phyloP scores from a whole-genome alignment of 2,797 vertebrate genomes.

The Syngnathus acus region DNA sequence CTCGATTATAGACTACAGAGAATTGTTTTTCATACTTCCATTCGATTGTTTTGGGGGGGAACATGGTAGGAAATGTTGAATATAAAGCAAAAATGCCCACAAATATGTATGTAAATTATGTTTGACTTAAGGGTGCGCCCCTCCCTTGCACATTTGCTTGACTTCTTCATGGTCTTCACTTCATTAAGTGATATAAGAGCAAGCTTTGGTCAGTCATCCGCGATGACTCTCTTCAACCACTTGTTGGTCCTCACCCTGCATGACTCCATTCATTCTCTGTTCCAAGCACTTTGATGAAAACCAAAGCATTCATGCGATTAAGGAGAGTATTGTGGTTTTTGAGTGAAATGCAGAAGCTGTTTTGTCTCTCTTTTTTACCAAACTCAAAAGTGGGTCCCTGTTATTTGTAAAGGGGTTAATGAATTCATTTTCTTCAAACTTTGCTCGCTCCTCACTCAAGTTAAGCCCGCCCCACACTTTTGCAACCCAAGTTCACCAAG shows the following conservation, averaged over 20 bases:
- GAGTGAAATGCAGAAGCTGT: slow-evolving; percentile 26
- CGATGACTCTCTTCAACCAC: slow-evolving; percentile 30
- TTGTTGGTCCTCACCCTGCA: slow-evolving; percentile 25
- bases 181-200: slow-evolving; percentile 18
- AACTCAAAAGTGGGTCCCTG: slow-evolving; percentile 11
- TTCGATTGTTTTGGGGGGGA: not conserved
- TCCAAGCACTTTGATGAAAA: slow-evolving; percentile 43
- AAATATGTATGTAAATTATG: not conserved
- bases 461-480: slow-evolving; percentile 9
- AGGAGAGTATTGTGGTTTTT: slow-evolving; percentile 29
- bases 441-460: not conserved
- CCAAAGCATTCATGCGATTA: slow-evolving; percentile 35
- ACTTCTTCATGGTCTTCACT: slow-evolving; percentile 5
- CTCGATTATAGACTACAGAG: slow-evolving; percentile 22
- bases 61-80: not conserved
- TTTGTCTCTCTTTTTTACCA: slow-evolving; percentile 16
- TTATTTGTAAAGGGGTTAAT: slow-evolving; percentile 13
- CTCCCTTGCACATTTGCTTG: not conserved
- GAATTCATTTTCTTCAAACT: not conserved
- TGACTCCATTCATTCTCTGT: slow-evolving; percentile 22
- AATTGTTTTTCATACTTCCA: not conserved
- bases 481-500: slow-evolving; percentile 53
- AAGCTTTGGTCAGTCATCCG: slow-evolving; percentile 29
- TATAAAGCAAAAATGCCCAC: not conserved
- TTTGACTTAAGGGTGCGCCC: not conserved